A percentile compares a stretch with the other conserved stretches of the same genome.
Conservation (phyloP, 2,888 invertebrate species). For the Spatulosminthurus flaviceps region DNA sequence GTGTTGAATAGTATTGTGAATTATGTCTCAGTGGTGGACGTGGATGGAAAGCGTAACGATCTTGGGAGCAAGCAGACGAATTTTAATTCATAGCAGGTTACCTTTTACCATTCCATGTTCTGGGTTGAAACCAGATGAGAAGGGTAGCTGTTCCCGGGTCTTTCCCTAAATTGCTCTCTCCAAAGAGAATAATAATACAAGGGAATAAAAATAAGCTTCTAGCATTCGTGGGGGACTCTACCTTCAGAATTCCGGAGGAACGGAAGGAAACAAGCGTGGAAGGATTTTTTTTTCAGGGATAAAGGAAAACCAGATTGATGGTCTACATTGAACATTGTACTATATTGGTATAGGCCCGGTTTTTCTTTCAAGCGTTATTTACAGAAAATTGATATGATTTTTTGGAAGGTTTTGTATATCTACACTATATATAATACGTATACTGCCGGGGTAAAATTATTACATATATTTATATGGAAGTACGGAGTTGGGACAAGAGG, state of each 20-base stretch:
- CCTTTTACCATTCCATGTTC: not conserved
- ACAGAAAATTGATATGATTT: too few species aligned
- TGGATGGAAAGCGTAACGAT: constrained; percentile 11
- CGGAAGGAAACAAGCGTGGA: constrained; percentile 12
- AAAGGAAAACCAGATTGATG: too few species aligned
- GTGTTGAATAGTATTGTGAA: too few species aligned
- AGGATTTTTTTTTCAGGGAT: constrained; percentile 19
- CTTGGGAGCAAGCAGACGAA: not conserved
- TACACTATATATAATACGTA: too few species aligned
- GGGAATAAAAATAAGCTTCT: not conserved
- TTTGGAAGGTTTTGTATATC: too few species aligned
- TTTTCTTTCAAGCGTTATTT: too few species aligned
- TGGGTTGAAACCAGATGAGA: not conserved
- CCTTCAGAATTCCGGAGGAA: constrained; percentile 33
- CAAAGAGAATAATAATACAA: not conserved
- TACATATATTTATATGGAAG: too few species aligned
- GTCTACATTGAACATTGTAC: too few species aligned
- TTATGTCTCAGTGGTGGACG: not conserved
- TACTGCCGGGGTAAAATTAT: not conserved
- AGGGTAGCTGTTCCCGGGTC: not conserved
- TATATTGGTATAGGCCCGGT: too few species aligned
- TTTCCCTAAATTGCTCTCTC: not conserved
- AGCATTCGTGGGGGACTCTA: not conserved
- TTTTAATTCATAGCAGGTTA: not conserved
- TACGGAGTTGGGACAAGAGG: not conserved